Evolutionary conservation across 2,113 vertebrate genomes (phyloP).

Genomic region (Bombycilla garrulus): DNA sequence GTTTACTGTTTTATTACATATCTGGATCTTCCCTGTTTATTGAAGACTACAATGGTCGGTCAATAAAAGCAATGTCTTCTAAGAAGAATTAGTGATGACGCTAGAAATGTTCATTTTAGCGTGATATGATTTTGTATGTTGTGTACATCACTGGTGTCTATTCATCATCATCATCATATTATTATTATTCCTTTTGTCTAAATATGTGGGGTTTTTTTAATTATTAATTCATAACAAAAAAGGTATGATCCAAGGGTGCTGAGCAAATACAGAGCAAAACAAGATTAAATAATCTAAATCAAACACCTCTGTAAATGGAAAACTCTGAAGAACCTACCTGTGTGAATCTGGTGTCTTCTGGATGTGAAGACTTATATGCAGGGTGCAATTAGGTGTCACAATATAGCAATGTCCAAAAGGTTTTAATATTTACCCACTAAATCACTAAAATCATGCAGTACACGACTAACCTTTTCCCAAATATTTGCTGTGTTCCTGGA

Average conservation of each 20-base stretch:
- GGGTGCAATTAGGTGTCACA: not conserved
- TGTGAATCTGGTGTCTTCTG: not conserved
- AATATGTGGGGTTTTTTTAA: not conserved
- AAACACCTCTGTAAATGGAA: not conserved
- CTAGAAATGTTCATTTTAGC: not conserved
- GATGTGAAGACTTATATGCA: not conserved
- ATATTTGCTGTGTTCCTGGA: not conserved
- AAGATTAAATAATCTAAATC: not conserved
- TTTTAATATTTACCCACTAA: not conserved
- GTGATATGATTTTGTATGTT: not conserved
- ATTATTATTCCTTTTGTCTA: not conserved
- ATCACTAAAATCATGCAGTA: not conserved
- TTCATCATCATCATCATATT: not conserved
- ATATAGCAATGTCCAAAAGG: not conserved
- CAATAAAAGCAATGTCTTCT: not conserved
- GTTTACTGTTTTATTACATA: not conserved
- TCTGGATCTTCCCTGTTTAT: not conserved
- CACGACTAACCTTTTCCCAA: not conserved
- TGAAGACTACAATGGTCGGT: not conserved
- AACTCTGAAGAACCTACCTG: not conserved
- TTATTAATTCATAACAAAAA: not conserved
- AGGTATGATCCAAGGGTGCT: not conserved
- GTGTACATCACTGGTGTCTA: not conserved
- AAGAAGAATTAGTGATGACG: not conserved
- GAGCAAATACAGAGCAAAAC: not conserved